phyloP scores from a whole-genome alignment of 1,140 invertebrate species.

The Arion vulgaris region DNA sequence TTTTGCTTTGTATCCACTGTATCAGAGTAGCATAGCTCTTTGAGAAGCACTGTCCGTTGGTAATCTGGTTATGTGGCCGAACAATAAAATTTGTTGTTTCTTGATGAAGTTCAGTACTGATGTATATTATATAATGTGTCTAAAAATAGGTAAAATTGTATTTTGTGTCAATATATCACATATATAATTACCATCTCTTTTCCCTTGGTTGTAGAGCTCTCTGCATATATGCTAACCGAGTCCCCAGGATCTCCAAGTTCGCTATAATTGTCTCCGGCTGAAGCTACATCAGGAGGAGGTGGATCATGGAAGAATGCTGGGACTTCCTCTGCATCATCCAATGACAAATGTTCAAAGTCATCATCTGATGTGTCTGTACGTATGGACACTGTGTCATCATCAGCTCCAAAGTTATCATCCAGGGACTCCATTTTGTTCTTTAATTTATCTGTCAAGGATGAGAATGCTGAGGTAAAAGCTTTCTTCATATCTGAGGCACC shows the following conservation, averaged over 20 bases:
- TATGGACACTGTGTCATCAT: constrained; percentile 71
- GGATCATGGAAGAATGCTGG: constrained; percentile 62
- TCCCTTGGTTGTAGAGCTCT: constrained; percentile 59
- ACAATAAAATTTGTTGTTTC: too few species aligned
- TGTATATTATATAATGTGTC: too few species aligned
- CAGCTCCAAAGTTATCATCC: constrained; percentile 57
- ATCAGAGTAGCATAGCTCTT: too few species aligned
- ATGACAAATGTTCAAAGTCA: constrained; percentile 71
- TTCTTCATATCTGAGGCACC: constrained; percentile 56
- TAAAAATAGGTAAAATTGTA: too few species aligned
- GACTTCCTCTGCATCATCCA: constrained; percentile 64
- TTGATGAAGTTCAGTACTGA: too few species aligned
- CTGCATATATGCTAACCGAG: constrained; percentile 76
- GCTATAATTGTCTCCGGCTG: constrained; percentile 83
- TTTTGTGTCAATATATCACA: too few species aligned
- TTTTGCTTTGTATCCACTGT: too few species aligned
- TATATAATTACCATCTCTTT: constrained; percentile 56
- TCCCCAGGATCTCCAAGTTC: constrained; percentile 84
- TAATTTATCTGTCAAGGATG: constrained; percentile 63
- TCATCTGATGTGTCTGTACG: constrained; percentile 73
- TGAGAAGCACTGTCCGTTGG: too few species aligned
- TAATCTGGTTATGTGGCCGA: too few species aligned
- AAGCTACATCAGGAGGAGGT: constrained; percentile 52
- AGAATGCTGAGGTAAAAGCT: constrained; percentile 60
- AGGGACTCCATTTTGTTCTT: constrained; percentile 56